Percentiles rank a stretch among this genome's conserved stretches.
These are phyloP conservation scores for Eulemur rufifrons DNA, from an alignment of 2,113 vertebrate genomes.

Conservation along the genomic window DNA sequence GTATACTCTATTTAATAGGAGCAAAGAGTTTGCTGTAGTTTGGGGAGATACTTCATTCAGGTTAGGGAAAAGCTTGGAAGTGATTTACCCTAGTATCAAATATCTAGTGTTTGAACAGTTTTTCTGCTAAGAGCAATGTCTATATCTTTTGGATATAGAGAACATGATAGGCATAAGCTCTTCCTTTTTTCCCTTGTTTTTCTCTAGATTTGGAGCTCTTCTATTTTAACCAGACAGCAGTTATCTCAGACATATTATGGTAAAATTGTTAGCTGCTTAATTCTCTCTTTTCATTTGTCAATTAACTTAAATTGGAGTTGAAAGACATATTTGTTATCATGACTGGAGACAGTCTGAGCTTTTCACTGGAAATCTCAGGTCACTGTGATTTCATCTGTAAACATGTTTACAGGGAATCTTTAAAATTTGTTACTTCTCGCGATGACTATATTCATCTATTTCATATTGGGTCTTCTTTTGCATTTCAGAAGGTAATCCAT, in stretches of 20 bases:
- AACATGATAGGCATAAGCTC: not conserved
- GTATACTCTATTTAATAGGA: not conserved
- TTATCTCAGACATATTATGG: not conserved
- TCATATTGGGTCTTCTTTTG: not conserved
- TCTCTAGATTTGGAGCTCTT: not conserved
- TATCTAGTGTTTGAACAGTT: not conserved
- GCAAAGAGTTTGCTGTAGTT: not conserved
- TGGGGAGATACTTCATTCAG: not conserved
- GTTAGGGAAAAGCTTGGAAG: not conserved
- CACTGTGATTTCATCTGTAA: not conserved
- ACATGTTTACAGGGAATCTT: not conserved
- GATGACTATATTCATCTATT: not conserved
- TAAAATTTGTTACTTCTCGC: not conserved
- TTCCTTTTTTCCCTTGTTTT: not conserved
- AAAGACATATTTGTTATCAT: not conserved
- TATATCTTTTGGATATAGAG: not conserved
- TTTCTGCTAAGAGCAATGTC: not conserved
- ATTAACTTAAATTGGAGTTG: not conserved
- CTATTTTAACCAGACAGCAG: not conserved
- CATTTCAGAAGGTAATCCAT: not conserved
- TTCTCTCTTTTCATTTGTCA: not conserved
- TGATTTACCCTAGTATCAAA: not conserved
- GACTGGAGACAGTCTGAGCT: not conserved
- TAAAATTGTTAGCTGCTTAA: constrained; percentile 1
- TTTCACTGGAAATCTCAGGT: not conserved